These are phyloP conservation scores for Mugil cephalus DNA, from an alignment of 2,113 vertebrate genomes.

Conservation along the genomic window DNA sequence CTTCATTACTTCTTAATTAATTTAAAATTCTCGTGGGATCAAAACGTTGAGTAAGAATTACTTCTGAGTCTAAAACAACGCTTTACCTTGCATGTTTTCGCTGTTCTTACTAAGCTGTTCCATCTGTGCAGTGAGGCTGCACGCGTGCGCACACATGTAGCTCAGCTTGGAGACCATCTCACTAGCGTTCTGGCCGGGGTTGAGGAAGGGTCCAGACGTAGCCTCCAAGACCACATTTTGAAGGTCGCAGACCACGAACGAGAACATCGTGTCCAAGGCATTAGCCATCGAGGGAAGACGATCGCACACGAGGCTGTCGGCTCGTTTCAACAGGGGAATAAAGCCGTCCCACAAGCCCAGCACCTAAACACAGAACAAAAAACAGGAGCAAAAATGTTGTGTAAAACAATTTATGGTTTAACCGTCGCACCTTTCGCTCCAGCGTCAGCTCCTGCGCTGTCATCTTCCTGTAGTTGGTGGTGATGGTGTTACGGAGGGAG, in stretches of 20 bases:
- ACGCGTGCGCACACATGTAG: constrained; percentile 62
- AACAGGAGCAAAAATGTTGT: neutral
- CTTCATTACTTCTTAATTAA: too few relatives aligned
- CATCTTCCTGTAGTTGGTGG: constrained; percentile 66
- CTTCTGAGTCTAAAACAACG: too few relatives aligned
- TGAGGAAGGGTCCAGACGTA: constrained; percentile 79
- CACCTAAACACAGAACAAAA: constrained; percentile 75
- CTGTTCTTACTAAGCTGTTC: constrained; percentile 74
- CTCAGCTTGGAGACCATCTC: constrained; percentile 76
- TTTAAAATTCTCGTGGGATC: too few relatives aligned
- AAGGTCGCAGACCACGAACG: constrained; percentile 70
- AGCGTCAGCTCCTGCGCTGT: constrained; percentile 67
- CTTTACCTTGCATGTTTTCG: constrained; percentile 79
- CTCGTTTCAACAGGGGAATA: constrained; percentile 75
- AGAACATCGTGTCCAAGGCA: constrained; percentile 77
- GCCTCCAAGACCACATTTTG: constrained; percentile 65
- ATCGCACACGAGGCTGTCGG: constrained; percentile 73
- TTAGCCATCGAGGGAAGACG: constrained; percentile 71
- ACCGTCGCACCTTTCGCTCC: constrained; percentile 79
- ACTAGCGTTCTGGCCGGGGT: constrained; percentile 80
- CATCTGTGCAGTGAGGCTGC: constrained; percentile 61
- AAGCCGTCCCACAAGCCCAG: constrained; percentile 82
- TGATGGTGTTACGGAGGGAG: constrained; percentile 79
- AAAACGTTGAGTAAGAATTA: too few relatives aligned
- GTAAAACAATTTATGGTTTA: neutral